Base-by-base conservation (phyloP, 1,140 invertebrate genomes). In the Micrasema minimum region DNA sequence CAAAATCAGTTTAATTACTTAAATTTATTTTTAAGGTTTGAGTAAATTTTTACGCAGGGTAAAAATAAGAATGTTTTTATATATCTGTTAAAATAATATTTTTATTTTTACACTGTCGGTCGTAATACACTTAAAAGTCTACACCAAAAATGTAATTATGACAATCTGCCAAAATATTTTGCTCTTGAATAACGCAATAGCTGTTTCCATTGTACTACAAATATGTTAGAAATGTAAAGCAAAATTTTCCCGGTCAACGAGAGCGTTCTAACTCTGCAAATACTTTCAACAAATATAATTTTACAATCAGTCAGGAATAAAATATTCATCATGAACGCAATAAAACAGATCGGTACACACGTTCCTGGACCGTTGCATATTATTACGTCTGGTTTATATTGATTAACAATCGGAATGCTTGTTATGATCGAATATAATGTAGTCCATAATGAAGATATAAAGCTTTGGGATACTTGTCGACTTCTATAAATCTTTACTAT, bases 311-410 rank as follows among this genome's bases (percentile, higher is more conserved):
- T 80, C 7, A 95, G 77, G 69, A 87, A 89, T 0, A 93, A 78
- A 23, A 89, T 79, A 85, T 91, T 88, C 66, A 88, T 85, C 0
- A 90, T n/a, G 79, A 90, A 91, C 14, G 88, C 90, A 53, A 90
- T 85, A 10, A 93, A 70, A 83, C 94, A 96, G 41, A 96, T 81
- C 31, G 96, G 96, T 71, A 99, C 87, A 82, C 96, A 98, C 4
- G 96, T 98, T 22, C 96, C 97, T 59, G 97, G 97, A 0, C 97
- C 97, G 86, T 99, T 99, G 78, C 93, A 95, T 1, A 98, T 79
- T 66, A 97, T 85, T 66, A 97, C 77, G 78, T 94, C 87, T 18
- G 95, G 95, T 69, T 83, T 87, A 72, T 90, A 85, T 51, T 82
- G 87, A 74, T 90, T 87, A 11, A 96, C 79, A n/a, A 96, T 75